Percentiles rank a stretch among this genome's conserved stretches.
phyloP scores from a whole-genome alignment of 2,113 vertebrate genomes.

The Semnornis frantzii region DNA sequence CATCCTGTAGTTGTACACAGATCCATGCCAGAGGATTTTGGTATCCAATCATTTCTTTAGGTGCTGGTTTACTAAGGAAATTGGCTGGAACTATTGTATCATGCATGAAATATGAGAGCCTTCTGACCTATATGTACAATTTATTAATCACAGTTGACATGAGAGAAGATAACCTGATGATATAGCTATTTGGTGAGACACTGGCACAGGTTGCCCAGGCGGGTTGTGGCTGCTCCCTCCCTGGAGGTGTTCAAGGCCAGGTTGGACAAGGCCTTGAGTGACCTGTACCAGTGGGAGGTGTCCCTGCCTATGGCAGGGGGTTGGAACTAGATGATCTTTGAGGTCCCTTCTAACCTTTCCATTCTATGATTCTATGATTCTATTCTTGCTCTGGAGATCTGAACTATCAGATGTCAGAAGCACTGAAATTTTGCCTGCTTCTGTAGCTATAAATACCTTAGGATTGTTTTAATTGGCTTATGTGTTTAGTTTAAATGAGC shows the following conservation, averaged over 20 bases:
- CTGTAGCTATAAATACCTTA: slow-evolving; percentile 15
- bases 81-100: neutral
- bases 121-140: neutral
- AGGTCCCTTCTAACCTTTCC: too few relatives aligned
- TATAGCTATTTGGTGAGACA: neutral
- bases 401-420: neutral
- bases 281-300: too few relatives aligned
- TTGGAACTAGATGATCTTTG: too few relatives aligned
- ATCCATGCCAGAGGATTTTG: neutral
- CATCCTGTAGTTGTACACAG: neutral
- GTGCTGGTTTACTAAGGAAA: neutral
- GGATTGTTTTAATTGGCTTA: slow-evolving; percentile 64
- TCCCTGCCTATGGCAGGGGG: too few relatives aligned
- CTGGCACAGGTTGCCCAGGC: too few relatives aligned
- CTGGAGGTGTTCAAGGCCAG: too few relatives aligned
- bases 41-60: neutral
- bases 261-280: too few relatives aligned
- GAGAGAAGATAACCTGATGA: neutral
- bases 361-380: too few relatives aligned
- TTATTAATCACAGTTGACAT: neutral
- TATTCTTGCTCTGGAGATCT: neutral
- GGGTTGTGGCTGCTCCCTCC: too few relatives aligned
- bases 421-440: slow-evolving; percentile 25
- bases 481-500: slow-evolving; percentile 54
- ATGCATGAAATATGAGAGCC: neutral